Evolutionary conservation across 2,797 vertebrate species (phyloP).

Genomic region (Sciurus vulgaris): DNA sequence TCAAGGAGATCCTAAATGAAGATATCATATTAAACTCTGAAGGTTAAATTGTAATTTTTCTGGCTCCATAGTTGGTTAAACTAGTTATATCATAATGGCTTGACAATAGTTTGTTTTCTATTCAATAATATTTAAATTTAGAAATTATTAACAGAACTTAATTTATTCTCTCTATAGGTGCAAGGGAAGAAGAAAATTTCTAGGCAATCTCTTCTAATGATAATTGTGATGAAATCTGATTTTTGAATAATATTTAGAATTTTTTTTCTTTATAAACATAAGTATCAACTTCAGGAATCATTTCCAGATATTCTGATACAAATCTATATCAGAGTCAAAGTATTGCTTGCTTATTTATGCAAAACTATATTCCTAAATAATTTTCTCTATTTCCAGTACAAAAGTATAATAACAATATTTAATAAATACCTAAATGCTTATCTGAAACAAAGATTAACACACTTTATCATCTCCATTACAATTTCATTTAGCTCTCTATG

Average conservation of each 20-base stretch:
- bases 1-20: conserved; percentile 23
- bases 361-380: not conserved
- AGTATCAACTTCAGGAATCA: not conserved
- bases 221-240: not conserved
- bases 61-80: not conserved
- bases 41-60: conserved; percentile 1
- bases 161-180: not conserved
- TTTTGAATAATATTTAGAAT: not conserved
- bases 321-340: not conserved
- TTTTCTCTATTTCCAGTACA: not conserved
- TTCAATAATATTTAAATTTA: conserved; percentile 41
- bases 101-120: conserved; percentile 46
- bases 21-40: not conserved
- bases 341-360: not conserved
- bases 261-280: not conserved
- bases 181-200: conserved; percentile 47
- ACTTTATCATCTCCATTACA: not conserved
- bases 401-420: not conserved
- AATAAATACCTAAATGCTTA: not conserved
- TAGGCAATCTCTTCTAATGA: not conserved
- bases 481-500: not conserved
- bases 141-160: not conserved
- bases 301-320: not conserved
- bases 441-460: not conserved
- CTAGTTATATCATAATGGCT: not conserved